Base-by-base conservation (phyloP, 2,888 invertebrate genomes). In the Noctuana brunneofusca region DNA sequence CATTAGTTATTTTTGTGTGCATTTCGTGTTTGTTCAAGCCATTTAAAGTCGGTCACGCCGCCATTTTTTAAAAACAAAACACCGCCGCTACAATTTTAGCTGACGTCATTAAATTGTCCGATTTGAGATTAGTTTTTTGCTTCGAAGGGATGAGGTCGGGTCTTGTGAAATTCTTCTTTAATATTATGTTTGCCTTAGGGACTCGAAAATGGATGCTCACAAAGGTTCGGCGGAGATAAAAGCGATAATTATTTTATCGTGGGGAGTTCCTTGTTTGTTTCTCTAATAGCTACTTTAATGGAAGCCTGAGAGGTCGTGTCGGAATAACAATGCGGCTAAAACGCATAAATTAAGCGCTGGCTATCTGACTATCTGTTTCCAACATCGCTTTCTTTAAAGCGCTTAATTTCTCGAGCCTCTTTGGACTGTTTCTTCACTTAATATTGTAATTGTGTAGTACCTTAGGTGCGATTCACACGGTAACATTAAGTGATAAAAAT, bases 171-270 rank as follows among this genome's bases (percentile, higher is more conserved):
- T 78, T 75, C 75, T 77, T 75, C 75, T 80, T 82, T 80, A 78
- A 80, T 79, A 78, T 76, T 70, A 78, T 82, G 81, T 80, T 80
- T 79, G 79, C 79, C 76, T 75, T 74, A 72, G 78, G 78, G 76
- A 73, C 70, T 69, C 65, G 65, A 67, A 68, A 72, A 72, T 70
- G 70, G 70, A 68, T 66, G 71, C 70, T 70, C 69, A 74, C 75
- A 76, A 79, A 77, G 79, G 76, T 73, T 79, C 81, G 83, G 81
- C 75, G 69, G 66, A 83, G 86, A 86, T 90, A 83, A 87, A 90
- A 84, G 87, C 83, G 87, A 86, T 89, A 88, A 91, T 91, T 90
- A 89, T 89, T 90, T 88, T 88, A 90, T 88, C 83, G 85, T 79
- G 73, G 78, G 81, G 81, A 83, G 86, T 83, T 83, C 75, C 88